Conservation (phyloP, 2,113 vertebrate species). For the Oncorhynchus masou region DNA sequence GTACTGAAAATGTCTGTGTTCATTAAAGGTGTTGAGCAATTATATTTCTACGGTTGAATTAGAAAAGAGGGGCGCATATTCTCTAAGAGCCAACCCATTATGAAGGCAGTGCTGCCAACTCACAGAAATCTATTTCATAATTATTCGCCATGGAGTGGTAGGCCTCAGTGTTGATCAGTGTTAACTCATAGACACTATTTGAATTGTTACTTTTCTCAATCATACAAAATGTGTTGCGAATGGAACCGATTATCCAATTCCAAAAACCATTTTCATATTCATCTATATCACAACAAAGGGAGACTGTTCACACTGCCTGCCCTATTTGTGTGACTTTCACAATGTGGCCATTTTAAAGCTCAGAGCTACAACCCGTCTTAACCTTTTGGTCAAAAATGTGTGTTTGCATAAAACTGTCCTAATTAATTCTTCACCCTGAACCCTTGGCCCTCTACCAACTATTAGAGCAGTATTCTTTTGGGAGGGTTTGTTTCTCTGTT, state of each 20-base stretch:
- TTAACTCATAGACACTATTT: constrained; percentile 21
- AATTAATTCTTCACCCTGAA: constrained; percentile 27
- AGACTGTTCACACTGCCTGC: neutral
- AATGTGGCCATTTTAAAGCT: constrained; percentile 2
- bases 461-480: neutral
- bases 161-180: constrained; percentile 24
- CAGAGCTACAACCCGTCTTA: constrained; percentile 11
- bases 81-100: constrained; percentile 24
- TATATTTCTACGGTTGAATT: neutral
- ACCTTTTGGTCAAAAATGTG: constrained; percentile 4
- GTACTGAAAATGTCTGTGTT: neutral
- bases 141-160: constrained; percentile 30
- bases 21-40: no score
- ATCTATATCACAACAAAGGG: neutral
- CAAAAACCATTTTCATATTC: neutral
- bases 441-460: neutral
- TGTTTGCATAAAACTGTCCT: constrained; percentile 18
- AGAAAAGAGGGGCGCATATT: constrained; percentile 17
- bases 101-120: constrained; percentile 17
- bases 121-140: constrained; percentile 38
- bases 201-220: constrained; percentile 16
- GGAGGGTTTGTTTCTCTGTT: neutral
- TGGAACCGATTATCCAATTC: constrained; percentile 9
- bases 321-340: constrained; percentile 31
- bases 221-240: constrained; percentile 37